These are phyloP conservation scores for Tridacna gigas DNA, from an alignment of 2,888 invertebrate genomes.

Conservation along the genomic window DNA sequence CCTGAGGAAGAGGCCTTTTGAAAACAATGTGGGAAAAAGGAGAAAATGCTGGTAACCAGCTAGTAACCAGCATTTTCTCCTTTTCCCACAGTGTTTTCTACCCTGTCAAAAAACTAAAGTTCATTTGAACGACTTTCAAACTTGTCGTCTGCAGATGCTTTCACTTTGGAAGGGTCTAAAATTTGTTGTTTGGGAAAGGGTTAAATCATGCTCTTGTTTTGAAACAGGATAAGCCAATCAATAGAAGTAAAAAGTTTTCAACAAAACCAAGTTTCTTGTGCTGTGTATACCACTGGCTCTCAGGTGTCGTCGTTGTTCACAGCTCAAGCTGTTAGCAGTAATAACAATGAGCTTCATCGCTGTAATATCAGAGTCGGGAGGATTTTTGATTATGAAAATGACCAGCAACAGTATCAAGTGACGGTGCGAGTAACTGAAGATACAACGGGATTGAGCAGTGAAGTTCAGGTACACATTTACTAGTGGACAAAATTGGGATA, in stretches of 20 bases:
- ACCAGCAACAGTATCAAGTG: slow-evolving; percentile 30
- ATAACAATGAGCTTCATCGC: slow-evolving; percentile 22
- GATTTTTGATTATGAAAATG: slow-evolving; percentile 54
- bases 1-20: too few relatives aligned
- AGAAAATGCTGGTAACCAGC: too few relatives aligned
- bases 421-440: slow-evolving; percentile 41
- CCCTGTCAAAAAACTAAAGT: too few relatives aligned
- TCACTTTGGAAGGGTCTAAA: too few relatives aligned
- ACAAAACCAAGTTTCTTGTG: slow-evolving; percentile 31
- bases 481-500: too few relatives aligned
- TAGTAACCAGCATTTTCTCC: too few relatives aligned
- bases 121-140: too few relatives aligned
- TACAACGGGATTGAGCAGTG: slow-evolving; percentile 6
- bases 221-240: slow-evolving; percentile 14
- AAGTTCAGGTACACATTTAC: slow-evolving; percentile 12
- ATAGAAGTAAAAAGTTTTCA: slow-evolving; percentile 58
- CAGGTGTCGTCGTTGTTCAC: slow-evolving; percentile 25
- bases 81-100: too few relatives aligned
- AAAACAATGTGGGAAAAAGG: too few relatives aligned
- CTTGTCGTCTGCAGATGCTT: too few relatives aligned
- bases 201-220: slow-evolving; percentile 23
- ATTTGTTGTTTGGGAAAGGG: too few relatives aligned
- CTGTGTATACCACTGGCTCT: slow-evolving; percentile 15
- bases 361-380: slow-evolving; percentile 31
- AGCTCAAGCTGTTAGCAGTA: background rate